Percentiles rank a stretch among this genome's conserved stretches.
Conservation (phyloP, 2,797 vertebrate species). For the Chelmon rostratus region DNA sequence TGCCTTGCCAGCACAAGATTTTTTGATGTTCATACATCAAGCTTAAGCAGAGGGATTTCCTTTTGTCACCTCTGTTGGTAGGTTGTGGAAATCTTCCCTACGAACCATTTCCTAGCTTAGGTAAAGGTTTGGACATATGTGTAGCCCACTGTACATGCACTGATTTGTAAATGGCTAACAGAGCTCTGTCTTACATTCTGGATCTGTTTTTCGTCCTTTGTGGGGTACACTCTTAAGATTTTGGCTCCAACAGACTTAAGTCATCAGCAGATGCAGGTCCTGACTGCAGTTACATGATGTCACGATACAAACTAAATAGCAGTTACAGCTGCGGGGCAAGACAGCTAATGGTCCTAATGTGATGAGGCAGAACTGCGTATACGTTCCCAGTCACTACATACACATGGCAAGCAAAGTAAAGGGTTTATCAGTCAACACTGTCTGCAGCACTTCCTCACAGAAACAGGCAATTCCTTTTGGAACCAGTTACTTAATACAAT, state of each 20-base stretch:
- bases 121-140: not conserved
- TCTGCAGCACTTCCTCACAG: constrained; percentile 49
- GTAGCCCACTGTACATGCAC: not conserved
- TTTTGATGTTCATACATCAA: constrained; percentile 34
- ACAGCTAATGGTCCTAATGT: constrained; percentile 15
- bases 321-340: constrained; percentile 40
- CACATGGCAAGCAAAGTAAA: constrained; percentile 19
- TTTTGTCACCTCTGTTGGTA: constrained; percentile 26
- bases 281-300: constrained; percentile 65
- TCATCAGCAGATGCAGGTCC: constrained; percentile 41
- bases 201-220: constrained; percentile 53
- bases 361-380: constrained; percentile 47
- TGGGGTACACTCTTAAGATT: constrained; percentile 35
- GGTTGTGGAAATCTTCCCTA: constrained; percentile 5
- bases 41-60: constrained; percentile 29
- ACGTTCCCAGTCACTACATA: constrained; percentile 30
- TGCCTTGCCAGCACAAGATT: not conserved
- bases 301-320: constrained; percentile 57
- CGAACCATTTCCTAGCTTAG: not conserved
- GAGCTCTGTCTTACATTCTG: constrained; percentile 19
- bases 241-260: constrained; percentile 33
- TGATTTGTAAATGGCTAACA: constrained; percentile 29
- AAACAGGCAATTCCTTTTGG: constrained; percentile 63
- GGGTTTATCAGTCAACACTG: constrained; percentile 44
- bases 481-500: constrained; percentile 51